Conservation (phyloP, 2,113 vertebrate species). For the Ovibos moschatus region DNA sequence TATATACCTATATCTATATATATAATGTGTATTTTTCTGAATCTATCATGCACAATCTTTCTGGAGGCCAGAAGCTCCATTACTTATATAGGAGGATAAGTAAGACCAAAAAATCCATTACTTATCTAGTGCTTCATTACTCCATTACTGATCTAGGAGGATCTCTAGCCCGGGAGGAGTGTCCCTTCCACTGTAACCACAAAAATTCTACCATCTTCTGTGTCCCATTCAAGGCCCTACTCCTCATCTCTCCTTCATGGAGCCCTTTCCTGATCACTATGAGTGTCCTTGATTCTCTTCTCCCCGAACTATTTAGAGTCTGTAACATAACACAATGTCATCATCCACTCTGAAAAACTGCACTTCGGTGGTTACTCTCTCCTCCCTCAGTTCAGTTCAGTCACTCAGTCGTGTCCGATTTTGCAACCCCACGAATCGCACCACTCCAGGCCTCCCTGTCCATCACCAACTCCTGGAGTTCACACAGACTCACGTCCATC, state of each 20-base stretch:
- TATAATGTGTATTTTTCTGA: not conserved
- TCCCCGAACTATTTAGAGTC: not conserved
- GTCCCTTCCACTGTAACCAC: not conserved
- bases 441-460: no score
- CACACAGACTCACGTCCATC: no score
- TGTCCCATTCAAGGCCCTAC: not conserved
- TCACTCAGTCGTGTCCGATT: no score
- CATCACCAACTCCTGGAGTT: no score
- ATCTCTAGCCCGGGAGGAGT: not conserved
- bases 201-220: not conserved
- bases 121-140: not conserved
- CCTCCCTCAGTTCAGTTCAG: no score
- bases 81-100: not conserved
- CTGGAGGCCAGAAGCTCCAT: not conserved
- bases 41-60: not conserved
- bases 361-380: not conserved
- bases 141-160: not conserved
- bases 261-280: not conserved
- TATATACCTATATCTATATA: not conserved
- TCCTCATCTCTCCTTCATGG: not conserved
- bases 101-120: not conserved
- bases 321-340: not conserved
- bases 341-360: not conserved
- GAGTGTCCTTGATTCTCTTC: not conserved
- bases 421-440: no score